Percentiles rank a stretch among this genome's conserved stretches.
These are phyloP conservation scores for Huso huso DNA, from an alignment of 2,797 vertebrate species.

Conservation along the genomic window DNA sequence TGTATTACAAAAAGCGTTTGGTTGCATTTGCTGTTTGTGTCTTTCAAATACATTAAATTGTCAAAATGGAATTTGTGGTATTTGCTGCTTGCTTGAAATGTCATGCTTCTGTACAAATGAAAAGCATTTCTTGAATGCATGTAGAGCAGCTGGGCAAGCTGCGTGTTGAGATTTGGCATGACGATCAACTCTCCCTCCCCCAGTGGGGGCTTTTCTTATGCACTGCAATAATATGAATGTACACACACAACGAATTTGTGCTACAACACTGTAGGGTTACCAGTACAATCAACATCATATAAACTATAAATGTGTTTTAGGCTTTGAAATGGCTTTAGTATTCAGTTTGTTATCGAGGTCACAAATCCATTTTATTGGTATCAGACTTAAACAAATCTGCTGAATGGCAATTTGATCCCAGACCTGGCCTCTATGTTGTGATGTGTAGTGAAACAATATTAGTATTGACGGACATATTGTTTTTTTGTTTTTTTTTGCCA, in stretches of 20 bases:
- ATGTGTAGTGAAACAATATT: constrained; percentile 2
- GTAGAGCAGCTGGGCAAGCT: constrained; percentile 15
- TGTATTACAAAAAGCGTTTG: constrained; percentile 40
- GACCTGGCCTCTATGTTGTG: background rate
- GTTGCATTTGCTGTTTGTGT: constrained; percentile 30
- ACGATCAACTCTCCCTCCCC: constrained; percentile 12
- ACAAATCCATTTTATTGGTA: constrained; percentile 13
- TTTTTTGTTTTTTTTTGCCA: background rate
- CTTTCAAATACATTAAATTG: background rate
- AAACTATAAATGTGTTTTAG: constrained; percentile 27
- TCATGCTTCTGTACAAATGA: constrained; percentile 12
- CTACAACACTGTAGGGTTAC: constrained; percentile 18
- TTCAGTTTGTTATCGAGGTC: constrained; percentile 24
- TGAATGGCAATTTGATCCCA: constrained; percentile 1
- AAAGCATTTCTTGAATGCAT: background rate
- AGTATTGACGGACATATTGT: background rate
- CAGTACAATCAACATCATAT: constrained; percentile 35
- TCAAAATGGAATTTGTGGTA: background rate
- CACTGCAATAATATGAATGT: constrained; percentile 23
- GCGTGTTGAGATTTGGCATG: constrained; percentile 8
- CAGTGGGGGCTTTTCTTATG: constrained; percentile 18
- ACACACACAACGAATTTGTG: constrained; percentile 6
- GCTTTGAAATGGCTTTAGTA: constrained; percentile 29
- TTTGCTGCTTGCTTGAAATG: constrained; percentile 14
- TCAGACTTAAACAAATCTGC: constrained; percentile 10